phyloP scores from a whole-genome alignment of 2,888 invertebrate species.

The Stratiomys singularior region DNA sequence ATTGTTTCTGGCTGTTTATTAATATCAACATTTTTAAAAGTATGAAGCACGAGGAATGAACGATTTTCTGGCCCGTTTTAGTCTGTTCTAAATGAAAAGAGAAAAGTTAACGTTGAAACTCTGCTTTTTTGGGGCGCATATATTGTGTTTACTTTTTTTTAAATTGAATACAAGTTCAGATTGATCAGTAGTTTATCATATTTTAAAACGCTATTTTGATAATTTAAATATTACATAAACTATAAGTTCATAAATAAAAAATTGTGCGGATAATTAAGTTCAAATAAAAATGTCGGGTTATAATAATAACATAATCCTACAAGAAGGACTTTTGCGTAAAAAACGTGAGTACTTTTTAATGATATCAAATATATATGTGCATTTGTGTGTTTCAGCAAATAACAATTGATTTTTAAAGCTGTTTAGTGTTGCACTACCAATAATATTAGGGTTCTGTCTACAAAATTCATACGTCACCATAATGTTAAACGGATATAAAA shows the following conservation, averaged over 20 bases:
- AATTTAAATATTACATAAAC: constrained; percentile 17
- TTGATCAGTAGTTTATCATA: not conserved
- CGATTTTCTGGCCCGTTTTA: not conserved
- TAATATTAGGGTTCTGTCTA: too few species aligned
- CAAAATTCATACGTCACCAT: too few species aligned
- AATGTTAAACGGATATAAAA: too few species aligned
- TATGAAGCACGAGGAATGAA: not conserved
- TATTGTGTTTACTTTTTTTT: not conserved
- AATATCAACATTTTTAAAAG: not conserved
- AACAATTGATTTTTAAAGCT: too few species aligned
- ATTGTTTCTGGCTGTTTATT: constrained; percentile 24
- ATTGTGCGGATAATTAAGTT: not conserved
- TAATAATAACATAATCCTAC: constrained; percentile 15
- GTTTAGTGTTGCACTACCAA: too few species aligned
- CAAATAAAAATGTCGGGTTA: constrained; percentile 5
- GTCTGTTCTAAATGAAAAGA: not conserved
- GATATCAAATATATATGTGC: not conserved
- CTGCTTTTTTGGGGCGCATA: not conserved
- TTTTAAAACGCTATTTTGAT: constrained; percentile 29
- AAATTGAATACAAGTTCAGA: not conserved
- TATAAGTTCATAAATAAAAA: not conserved
- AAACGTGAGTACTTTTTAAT: constrained; percentile 40
- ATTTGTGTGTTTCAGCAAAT: too few species aligned
- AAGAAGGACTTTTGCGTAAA: constrained; percentile 38
- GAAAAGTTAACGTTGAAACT: constrained; percentile 24